A percentile compares a stretch with the other conserved stretches of the same genome.
phyloP scores from a whole-genome alignment of 1,140 invertebrate species.

The Adelges cooleyi region DNA sequence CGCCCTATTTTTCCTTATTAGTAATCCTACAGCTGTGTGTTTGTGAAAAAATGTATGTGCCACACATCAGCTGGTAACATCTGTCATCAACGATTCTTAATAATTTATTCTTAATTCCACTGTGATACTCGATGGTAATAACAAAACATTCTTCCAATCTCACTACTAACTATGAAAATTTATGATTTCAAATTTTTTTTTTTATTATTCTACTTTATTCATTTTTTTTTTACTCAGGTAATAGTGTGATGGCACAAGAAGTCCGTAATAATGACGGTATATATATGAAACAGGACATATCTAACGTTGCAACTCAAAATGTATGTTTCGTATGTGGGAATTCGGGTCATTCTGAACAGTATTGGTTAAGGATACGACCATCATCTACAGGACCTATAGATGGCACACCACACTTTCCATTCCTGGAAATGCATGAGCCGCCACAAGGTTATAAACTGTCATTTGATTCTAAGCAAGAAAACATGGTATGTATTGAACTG shows the following conservation, averaged over 20 bases:
- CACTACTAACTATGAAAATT: too few species aligned
- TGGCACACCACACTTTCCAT: constrained; percentile 66
- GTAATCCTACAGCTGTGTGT: neutral
- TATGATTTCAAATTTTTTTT: too few species aligned
- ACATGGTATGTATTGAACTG: constrained; percentile 36
- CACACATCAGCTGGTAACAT: constrained; percentile 26
- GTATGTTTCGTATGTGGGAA: constrained; percentile 80
- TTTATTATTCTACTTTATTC: too few species aligned
- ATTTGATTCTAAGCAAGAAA: constrained; percentile 35
- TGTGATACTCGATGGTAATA: neutral
- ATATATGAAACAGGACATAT: neutral
- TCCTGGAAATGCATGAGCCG: constrained; percentile 73
- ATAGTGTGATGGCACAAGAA: constrained; percentile 22
- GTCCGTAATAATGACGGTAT: constrained; percentile 4
- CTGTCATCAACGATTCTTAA: neutral
- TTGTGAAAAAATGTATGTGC: constrained; percentile 6
- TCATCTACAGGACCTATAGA: constrained; percentile 45
- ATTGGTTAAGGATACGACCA: constrained; percentile 54
- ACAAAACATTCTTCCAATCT: too few species aligned
- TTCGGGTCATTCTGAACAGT: constrained; percentile 54
- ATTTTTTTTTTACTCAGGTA: neutral
- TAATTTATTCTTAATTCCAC: neutral
- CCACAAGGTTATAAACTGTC: constrained; percentile 53
- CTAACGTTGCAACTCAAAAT: constrained; percentile 12
- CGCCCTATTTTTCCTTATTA: constrained; percentile 12